These are phyloP conservation scores for Miichthys miiuy DNA, from an alignment of 2,797 vertebrate species.

Conservation along the genomic window DNA sequence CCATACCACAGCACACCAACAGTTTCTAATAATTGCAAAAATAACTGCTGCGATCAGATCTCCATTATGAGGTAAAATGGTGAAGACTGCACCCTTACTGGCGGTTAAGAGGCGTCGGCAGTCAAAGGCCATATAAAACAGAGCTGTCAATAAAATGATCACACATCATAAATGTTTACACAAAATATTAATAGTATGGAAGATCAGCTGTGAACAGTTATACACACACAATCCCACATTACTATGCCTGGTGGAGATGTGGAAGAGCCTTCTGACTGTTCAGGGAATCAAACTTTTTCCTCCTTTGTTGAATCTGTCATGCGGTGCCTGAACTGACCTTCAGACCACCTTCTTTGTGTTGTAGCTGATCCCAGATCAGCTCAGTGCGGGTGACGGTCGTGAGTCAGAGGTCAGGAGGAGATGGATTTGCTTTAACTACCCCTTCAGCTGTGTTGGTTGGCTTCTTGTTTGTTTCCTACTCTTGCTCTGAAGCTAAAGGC, in stretches of 20 bases:
- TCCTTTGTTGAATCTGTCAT: background rate
- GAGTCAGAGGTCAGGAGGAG: slow-evolving; percentile 23
- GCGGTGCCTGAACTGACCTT: background rate
- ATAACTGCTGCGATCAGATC: too few relatives aligned
- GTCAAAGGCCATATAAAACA: too few relatives aligned
- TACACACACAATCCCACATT: too few relatives aligned
- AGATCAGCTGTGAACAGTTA: too few relatives aligned
- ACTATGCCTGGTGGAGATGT: background rate
- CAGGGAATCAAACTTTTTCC: background rate
- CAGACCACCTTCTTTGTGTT: background rate
- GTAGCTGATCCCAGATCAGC: slow-evolving; percentile 6
- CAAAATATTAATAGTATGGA: too few relatives aligned
- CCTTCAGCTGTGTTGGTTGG: slow-evolving; percentile 27
- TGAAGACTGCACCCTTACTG: too few relatives aligned
- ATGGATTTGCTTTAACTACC: slow-evolving; percentile 32
- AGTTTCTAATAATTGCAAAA: background rate
- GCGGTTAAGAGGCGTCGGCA: too few relatives aligned
- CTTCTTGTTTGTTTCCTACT: slow-evolving; percentile 25
- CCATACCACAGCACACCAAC: background rate
- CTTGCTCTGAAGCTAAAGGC: slow-evolving; percentile 32
- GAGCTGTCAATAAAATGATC: too few relatives aligned
- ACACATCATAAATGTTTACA: too few relatives aligned
- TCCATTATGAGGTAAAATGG: too few relatives aligned
- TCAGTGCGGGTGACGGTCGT: background rate
- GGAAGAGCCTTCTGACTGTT: background rate